Evolutionary conservation across 2,888 invertebrate species (phyloP).

Genomic region (Pteria penguin): DNA sequence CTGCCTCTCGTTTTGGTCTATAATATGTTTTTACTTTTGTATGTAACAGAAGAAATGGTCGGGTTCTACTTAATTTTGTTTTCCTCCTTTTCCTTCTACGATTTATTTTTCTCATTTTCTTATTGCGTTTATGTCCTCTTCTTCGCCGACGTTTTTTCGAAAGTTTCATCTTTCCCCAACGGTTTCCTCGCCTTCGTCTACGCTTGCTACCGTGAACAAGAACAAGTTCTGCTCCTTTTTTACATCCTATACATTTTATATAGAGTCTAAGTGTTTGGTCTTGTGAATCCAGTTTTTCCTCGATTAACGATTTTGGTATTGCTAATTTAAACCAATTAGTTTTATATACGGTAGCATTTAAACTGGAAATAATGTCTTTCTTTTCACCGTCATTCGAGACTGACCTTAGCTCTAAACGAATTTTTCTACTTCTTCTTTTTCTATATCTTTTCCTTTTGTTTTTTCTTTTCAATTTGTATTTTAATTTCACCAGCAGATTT

Average conservation of each 20-base stretch:
- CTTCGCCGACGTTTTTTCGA: constrained; percentile 7
- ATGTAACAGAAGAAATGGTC: constrained; percentile 37
- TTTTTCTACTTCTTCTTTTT: constrained; percentile 5
- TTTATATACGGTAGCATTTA: constrained; percentile 19
- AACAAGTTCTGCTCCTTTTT: constrained; percentile 23
- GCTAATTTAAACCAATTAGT: constrained; percentile 35
- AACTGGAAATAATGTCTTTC: not conserved
- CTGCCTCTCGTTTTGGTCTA: constrained; percentile 19
- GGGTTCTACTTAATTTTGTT: constrained; percentile 21
- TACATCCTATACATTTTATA: constrained; percentile 27
- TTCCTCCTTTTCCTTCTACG: not conserved
- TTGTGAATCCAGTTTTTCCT: constrained; percentile 18
- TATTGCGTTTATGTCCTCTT: not conserved
- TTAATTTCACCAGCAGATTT: constrained; percentile 52
- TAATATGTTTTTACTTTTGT: constrained; percentile 34
- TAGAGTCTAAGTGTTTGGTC: constrained; percentile 16
- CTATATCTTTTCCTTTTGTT: not conserved
- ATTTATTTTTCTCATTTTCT: not conserved
- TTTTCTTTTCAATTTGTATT: constrained; percentile 35
- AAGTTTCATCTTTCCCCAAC: not conserved
- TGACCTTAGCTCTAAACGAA: constrained; percentile 21
- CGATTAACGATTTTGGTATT: constrained; percentile 21
- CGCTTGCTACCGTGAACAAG: constrained; percentile 30
- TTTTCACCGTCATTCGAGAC: constrained; percentile 12
- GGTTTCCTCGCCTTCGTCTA: constrained; percentile 8